phyloP scores from a whole-genome alignment of 2,797 vertebrate genomes.

The Acrossocheilus wenchowensis region DNA sequence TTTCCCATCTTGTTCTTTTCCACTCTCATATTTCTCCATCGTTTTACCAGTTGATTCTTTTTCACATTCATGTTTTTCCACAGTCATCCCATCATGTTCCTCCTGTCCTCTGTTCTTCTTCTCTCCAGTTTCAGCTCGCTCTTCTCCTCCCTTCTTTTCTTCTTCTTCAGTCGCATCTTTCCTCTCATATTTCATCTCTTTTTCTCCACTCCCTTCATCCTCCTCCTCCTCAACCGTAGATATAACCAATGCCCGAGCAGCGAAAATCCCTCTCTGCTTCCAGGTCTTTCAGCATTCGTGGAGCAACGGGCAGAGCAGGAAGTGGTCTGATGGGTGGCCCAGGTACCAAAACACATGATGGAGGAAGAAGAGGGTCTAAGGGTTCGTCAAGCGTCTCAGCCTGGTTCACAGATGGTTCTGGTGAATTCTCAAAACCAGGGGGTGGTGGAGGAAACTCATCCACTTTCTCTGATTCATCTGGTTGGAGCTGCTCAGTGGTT shows the following conservation, averaged over 20 bases:
- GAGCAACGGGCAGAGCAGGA: conserved; percentile 16
- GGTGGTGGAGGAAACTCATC: neutral
- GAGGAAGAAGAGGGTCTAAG: conserved; percentile 17
- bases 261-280: neutral
- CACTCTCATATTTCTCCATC: neutral
- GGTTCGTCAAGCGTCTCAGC: neutral
- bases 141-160: neutral
- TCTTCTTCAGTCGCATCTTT: neutral
- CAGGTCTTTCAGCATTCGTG: conserved; percentile 14
- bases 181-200: neutral
- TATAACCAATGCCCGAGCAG: neutral
- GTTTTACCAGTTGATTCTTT: neutral
- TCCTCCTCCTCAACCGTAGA: conserved; percentile 30
- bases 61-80: neutral
- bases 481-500: neutral
- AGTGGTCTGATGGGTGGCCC: conserved; percentile 33
- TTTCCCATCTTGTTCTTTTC: neutral
- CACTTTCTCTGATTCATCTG: neutral
- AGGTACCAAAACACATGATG: neutral
- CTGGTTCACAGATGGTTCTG: neutral
- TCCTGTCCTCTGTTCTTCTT: neutral
- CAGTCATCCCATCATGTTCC: neutral
- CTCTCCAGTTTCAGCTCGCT: neutral
- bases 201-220: conserved; percentile 1
- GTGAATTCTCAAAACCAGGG: neutral